phyloP scores from a whole-genome alignment of 2,888 invertebrate genomes.

The Allophyes oxyacanthae region DNA sequence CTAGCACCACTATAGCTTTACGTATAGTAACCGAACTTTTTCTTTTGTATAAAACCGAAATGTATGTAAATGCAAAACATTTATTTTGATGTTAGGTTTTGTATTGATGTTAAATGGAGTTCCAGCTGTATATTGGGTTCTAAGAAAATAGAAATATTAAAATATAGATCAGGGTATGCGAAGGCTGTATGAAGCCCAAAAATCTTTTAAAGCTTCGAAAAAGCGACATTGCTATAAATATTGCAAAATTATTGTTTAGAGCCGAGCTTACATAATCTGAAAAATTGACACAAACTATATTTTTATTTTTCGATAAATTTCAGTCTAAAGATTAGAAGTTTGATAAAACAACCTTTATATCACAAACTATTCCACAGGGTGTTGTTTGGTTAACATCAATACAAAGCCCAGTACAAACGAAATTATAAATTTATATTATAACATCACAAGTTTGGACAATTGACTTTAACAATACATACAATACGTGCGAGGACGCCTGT shows the following conservation, averaged over 20 bases:
- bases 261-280: no score
- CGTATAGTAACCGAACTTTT: constrained; percentile 63
- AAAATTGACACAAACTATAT: no score
- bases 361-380: no score
- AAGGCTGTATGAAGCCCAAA: no score
- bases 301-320: no score
- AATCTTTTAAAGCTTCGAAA: no score
- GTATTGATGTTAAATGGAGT: constrained; percentile 14
- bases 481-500: constrained; percentile 22
- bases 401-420: constrained; percentile 25
- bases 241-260: no score
- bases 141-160: no score
- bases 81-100: constrained; percentile 27
- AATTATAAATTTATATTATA: constrained; percentile 45
- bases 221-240: no score
- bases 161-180: no score
- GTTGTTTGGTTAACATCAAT: constrained; percentile 15
- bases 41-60: constrained; percentile 44
- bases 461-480: constrained; percentile 56
- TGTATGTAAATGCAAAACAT: constrained; percentile 69
- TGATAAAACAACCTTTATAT: no score
- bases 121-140: background rate
- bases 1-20: constrained; percentile 75
- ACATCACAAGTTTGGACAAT: constrained; percentile 61
- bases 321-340: no score